Evolutionary conservation across 2,888 invertebrate species (phyloP).

Genomic region (Nebria brevicollis): DNA sequence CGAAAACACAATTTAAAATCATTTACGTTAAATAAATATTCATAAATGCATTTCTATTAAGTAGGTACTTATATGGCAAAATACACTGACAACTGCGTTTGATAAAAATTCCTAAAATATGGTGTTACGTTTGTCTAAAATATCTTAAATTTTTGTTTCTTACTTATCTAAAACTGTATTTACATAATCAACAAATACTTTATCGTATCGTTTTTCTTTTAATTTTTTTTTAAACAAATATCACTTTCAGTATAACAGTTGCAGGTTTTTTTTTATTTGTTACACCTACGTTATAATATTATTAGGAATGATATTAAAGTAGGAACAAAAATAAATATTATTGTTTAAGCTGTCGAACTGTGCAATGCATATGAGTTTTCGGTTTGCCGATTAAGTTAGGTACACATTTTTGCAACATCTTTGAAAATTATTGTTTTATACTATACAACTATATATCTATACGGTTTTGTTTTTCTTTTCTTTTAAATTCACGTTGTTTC

Average conservation of each 20-base stretch:
- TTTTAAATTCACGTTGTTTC: no score
- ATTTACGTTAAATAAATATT: background rate
- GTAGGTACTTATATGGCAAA: background rate
- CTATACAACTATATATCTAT: background rate
- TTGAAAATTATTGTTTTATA: background rate
- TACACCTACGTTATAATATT: conserved; percentile 4
- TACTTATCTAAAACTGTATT: background rate
- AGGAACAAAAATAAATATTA: conserved; percentile 1
- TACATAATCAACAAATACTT: conserved; percentile 4
- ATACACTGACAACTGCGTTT: background rate
- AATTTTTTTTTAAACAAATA: background rate
- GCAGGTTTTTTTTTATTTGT: background rate
- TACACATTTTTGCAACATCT: background rate
- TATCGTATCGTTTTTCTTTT: background rate
- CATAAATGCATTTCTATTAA: background rate
- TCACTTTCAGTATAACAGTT: background rate
- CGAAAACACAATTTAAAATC: background rate
- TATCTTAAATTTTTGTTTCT: background rate
- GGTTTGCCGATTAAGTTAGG: no score
- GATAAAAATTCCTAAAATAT: conserved; percentile 9
- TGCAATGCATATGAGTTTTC: background rate
- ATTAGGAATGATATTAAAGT: conserved; percentile 1
- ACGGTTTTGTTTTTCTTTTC: background rate
- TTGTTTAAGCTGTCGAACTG: background rate
- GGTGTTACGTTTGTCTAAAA: background rate